Evolutionary conservation across 2,113 vertebrate species (phyloP).

Genomic region (Silurus glanis): DNA sequence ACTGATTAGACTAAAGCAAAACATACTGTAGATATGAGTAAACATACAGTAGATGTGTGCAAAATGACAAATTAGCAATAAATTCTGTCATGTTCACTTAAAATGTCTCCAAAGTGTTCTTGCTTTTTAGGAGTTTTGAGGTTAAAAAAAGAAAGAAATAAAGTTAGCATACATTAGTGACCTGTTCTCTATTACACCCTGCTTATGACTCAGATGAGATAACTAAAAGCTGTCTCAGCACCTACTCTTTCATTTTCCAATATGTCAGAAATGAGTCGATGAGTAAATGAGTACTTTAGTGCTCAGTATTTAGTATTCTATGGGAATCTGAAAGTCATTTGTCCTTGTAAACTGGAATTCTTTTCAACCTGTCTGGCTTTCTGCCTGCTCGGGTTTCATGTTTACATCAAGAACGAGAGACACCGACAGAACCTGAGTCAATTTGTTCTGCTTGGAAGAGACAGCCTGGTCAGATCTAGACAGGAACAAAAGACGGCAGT

Average conservation of each 20-base stretch:
- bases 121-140: not conserved
- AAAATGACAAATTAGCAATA: not conserved
- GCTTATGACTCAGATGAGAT: not conserved
- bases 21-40: no score
- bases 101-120: not conserved
- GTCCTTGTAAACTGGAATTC: not conserved
- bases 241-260: not conserved
- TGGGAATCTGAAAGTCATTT: conserved; percentile 9
- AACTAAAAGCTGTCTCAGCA: not conserved
- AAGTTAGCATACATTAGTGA: not conserved
- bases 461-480: not conserved
- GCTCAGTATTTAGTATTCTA: conserved; percentile 17
- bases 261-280: not conserved
- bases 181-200: not conserved
- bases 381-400: conserved; percentile 4
- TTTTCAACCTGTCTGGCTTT: conserved; percentile 24
- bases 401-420: conserved; percentile 16
- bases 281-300: not conserved
- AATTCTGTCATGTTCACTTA: not conserved
- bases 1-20: not conserved
- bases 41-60: no score
- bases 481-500: not conserved
- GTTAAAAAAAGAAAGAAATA: not conserved
- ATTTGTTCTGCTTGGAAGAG: conserved; percentile 29
- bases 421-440: conserved; percentile 28